phyloP scores from a whole-genome alignment of 2,113 vertebrate genomes.

The Neopipo cinnamomea region DNA sequence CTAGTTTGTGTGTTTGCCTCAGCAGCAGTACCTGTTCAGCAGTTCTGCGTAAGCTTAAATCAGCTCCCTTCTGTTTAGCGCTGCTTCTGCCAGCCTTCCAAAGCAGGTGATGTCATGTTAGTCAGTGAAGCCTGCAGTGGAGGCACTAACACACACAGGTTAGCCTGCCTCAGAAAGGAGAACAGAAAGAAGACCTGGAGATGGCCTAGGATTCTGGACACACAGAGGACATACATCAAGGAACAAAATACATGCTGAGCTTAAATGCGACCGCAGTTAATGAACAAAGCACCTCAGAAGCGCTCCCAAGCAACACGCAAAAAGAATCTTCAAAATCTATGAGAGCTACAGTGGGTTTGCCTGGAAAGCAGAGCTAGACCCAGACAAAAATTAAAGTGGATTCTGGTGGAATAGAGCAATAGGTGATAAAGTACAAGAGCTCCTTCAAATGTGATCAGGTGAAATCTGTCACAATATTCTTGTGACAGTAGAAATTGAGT shows the following conservation, averaged over 20 bases:
- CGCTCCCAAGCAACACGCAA: neutral
- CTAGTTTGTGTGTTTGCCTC: neutral
- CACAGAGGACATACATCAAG: neutral
- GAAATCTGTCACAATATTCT: neutral
- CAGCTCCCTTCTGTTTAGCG: neutral
- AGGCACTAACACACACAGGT: neutral
- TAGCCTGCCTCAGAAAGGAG: neutral
- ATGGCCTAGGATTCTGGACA: neutral
- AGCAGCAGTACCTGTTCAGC: neutral
- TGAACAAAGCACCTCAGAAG: neutral
- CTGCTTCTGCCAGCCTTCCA: neutral
- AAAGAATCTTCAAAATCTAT: neutral
- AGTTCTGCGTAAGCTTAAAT: neutral
- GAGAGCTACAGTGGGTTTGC: neutral
- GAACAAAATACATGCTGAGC: neutral
- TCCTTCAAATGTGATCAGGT: neutral
- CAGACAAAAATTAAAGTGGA: neutral
- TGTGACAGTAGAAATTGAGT: neutral
- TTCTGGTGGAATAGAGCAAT: neutral
- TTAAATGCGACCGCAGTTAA: neutral
- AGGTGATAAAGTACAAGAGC: neutral
- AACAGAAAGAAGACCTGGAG: neutral
- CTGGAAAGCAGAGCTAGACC: neutral
- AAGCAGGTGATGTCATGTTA: constrained; percentile 3
- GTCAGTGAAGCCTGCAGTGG: neutral